A percentile compares a stretch with the other conserved stretches of the same genome.
phyloP scores from a whole-genome alignment of 2,797 vertebrate species.

The Eulemur mongoz region DNA sequence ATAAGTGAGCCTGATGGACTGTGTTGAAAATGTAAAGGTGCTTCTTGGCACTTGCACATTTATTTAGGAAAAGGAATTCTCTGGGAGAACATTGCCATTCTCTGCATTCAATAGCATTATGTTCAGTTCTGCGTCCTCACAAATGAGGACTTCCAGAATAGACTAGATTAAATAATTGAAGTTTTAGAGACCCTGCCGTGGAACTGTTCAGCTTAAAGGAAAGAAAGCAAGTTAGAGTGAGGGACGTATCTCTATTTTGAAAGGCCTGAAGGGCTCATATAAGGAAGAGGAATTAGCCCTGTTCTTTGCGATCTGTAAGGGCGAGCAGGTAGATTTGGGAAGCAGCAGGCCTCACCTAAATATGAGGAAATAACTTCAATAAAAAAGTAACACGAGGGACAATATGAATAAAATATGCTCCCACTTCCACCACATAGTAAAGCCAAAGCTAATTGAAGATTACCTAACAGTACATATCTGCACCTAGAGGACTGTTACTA shows the following conservation, averaged over 20 bases:
- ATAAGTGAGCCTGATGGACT: background rate
- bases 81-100: background rate
- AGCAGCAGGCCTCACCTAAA: background rate
- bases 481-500: fast-evolving
- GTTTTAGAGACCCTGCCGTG: background rate
- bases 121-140: background rate
- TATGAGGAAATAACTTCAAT: background rate
- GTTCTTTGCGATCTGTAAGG: background rate
- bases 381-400: background rate
- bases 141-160: background rate
- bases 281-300: background rate
- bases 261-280: background rate
- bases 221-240: background rate
- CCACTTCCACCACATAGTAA: background rate
- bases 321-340: background rate
- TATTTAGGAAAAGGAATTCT: background rate
- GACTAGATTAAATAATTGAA: background rate
- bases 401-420: background rate
- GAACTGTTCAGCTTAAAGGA: background rate
- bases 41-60: background rate
- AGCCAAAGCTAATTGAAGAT: background rate
- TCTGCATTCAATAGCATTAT: background rate
- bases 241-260: background rate
- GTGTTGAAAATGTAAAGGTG: background rate
- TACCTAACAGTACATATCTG: background rate